Evolutionary conservation across 1,140 invertebrate genomes (phyloP), one percentile per base, ranked within the genome.

Genomic region (Euura lappo): DNA sequence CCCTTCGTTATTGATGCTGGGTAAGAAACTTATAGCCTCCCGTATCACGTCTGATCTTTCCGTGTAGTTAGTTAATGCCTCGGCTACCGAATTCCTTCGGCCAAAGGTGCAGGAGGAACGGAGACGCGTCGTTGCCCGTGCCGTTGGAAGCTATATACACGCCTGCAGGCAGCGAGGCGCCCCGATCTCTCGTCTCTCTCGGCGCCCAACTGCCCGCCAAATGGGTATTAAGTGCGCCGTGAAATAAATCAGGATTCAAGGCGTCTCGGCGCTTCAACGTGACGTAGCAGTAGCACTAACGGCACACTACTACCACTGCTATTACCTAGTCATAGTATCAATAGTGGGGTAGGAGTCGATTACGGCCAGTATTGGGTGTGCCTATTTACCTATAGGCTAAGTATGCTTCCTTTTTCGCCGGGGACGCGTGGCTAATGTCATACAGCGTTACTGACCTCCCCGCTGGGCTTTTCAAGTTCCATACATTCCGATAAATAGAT

Each of bases 181-280:
- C 51, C 51, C 51, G 51, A 60, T 60, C 10, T 60, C 51, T n/a
- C 51, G 51, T 60, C 51, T 60, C 51, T 60, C 51, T 60, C 51
- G 2, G 51, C 13, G 10, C 51, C 13, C 51, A 60, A 60, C 3
- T 8, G 8, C 51, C 51, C 51, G 51, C 51, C 51, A 60, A 60
- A 60, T 60, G 51, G 51, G 8, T 11, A 60, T 60, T 60, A 60
- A 60, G 51, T 60, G 51, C 51, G 51, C 51, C 51, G 51, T 60
- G 51, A 60, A 60, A 60, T 60, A 60, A 60, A 60, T 60, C 51
- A 60, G 51, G 51, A 60, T 60, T n/a, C 51, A 60, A 60, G 51
- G 51, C 51, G 4, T 51, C 51, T 60, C 51, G 51, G 51, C 51
- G 6, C 51, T 60, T 60, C 51, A 60, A 60, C 51, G 51, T 60